Base-by-base conservation (phyloP, 2,797 vertebrate genomes). In the Caiman crocodilus region DNA sequence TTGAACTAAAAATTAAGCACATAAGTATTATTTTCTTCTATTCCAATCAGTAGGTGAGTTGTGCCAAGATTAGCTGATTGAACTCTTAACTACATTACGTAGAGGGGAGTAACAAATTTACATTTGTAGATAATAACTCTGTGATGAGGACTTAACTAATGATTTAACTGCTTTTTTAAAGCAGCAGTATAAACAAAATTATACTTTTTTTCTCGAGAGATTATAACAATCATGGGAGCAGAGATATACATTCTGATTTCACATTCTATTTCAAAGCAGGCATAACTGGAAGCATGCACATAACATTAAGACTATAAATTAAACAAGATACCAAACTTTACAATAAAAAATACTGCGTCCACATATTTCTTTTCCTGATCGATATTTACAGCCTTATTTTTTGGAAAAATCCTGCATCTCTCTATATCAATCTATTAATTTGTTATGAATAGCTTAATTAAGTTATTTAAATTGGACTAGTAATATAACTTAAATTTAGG, bases 201-300 rank as follows among this genome's bases (percentile, higher is more conserved):
- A 50, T 9, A 50, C 42, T 50, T 50, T 50, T 42, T 50, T 50
- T 50, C 42, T 50, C 11, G 42, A 50, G 42, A 10, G 9, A 50
- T 50, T 50, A 50, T 50, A 50, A 50, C 42, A 50, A 50, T 50
- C 42, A 50, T 50, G 10, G 42, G 42, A 50, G 42, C 11, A 50
- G 42, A 50, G 9, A 50, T 50, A 50, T 50, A 50, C 42, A 28
- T 10, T 3, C 10, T 1, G 0, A 25, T 14, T 77, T 61, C 26
- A 85, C 23, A 28, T 61, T 4, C n/a, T 82, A 42, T 13, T 58
- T 69, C 63, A 59, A 63, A 84, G 2, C 5, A 87, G 55, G 23
- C 1, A 2, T 21, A 23, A 60, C 2, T 5, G 5, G 4, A 85
- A 77, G 35, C 17, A 20, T 5, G 10, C 13, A 64, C 0, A 30